Percentiles rank a stretch among this genome's conserved stretches.
phyloP scores from a whole-genome alignment of 64 coral and sea anemone genomes.

The Pachyseris speciosa region DNA sequence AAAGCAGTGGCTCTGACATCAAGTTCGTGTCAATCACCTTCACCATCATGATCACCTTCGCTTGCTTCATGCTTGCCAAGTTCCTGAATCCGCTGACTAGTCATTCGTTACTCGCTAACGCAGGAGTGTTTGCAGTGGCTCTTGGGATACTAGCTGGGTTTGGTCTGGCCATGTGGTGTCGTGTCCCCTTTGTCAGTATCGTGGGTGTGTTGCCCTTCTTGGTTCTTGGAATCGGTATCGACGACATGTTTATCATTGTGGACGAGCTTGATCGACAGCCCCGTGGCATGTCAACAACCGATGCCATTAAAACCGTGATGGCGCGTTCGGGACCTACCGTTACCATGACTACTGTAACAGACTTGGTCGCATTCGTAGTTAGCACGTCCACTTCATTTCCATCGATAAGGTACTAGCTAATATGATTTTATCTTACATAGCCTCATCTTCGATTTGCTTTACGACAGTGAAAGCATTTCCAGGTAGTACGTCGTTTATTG shows the following conservation, averaged over 20 bases:
- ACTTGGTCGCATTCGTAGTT: constrained; percentile 27
- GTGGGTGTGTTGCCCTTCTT: constrained; percentile 15
- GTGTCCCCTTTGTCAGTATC: constrained; percentile 9
- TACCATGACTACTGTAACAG: constrained; percentile 44
- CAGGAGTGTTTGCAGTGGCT: constrained; percentile 19
- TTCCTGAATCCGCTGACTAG: constrained; percentile 31
- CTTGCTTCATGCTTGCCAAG: not conserved
- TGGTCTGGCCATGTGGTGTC: constrained; percentile 5
- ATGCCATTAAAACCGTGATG: not conserved
- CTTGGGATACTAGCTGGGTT: constrained; percentile 41
- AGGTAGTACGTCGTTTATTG: too few species aligned
- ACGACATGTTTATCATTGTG: constrained; percentile 45
- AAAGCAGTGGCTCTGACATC: constrained; percentile 18
- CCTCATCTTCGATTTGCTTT: too few species aligned
- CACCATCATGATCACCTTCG: constrained; percentile 32
- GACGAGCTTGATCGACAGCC: constrained; percentile 20
- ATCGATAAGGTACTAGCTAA: not conserved
- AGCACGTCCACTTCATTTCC: constrained; percentile 6
- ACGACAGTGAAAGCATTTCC: too few species aligned
- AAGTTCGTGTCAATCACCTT: constrained; percentile 8
- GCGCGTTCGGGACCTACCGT: not conserved
- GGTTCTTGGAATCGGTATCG: constrained; percentile 11
- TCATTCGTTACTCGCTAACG: not conserved
- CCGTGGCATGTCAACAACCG: not conserved
- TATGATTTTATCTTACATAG: not conserved